These are phyloP conservation scores for Oxygymnocypris stewartii DNA, from an alignment of 2,113 vertebrate species.

Conservation along the genomic window DNA sequence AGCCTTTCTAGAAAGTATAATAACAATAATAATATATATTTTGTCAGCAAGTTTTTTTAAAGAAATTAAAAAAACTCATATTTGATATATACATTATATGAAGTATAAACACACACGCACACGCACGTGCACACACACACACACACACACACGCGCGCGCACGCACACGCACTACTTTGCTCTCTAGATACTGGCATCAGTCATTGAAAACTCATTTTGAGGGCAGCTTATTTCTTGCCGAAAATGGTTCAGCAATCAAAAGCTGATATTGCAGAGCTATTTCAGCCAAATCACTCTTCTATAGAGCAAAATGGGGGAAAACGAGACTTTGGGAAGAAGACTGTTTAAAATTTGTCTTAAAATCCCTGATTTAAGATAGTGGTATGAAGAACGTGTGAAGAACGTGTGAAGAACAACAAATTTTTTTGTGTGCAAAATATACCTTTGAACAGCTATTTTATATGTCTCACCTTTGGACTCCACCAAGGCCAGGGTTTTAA, in stretches of 20 bases:
- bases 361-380: background rate
- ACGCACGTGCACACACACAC: no score
- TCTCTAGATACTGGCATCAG: background rate
- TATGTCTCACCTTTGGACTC: constrained; percentile 68
- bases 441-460: background rate
- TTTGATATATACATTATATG: no score
- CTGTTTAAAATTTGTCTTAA: background rate
- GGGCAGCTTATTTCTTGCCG: background rate
- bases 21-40: no score
- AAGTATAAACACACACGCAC: no score
- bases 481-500: constrained; percentile 88
- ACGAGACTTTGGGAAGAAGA: background rate
- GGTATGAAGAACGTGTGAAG: no score
- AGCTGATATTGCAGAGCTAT: background rate
- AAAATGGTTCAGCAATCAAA: constrained; percentile 11
- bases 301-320: background rate
- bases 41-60: no score
- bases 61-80: no score
- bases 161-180: background rate
- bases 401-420: background rate
- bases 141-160: no score
- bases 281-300: background rate
- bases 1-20: background rate
- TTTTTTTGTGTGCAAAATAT: background rate
- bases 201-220: background rate